Percentiles rank a stretch among this genome's conserved stretches.
Evolutionary conservation across 2,113 vertebrate genomes (phyloP).

Genomic region (Paradoxurus hermaphroditus): DNA sequence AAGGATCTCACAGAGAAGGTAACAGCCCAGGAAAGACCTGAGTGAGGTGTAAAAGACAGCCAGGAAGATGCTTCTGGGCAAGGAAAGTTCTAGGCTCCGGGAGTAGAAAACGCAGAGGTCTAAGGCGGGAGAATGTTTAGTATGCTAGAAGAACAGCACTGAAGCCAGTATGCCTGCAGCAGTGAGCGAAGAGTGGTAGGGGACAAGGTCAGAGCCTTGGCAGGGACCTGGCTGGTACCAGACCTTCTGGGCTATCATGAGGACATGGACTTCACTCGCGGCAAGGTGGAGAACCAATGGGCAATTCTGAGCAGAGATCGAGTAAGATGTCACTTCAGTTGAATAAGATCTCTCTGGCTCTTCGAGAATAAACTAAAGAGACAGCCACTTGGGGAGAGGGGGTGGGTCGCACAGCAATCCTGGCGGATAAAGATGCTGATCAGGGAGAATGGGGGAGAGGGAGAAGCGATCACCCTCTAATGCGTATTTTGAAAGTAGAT

Average conservation of each 20-base stretch:
- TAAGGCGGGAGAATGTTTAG: background rate
- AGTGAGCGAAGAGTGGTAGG: background rate
- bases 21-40: background rate
- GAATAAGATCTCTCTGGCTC: background rate
- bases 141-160: background rate
- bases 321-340: background rate
- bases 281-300: background rate
- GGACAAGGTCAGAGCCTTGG: background rate
- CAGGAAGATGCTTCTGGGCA: background rate
- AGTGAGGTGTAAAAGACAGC: background rate
- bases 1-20: background rate
- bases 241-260: background rate
- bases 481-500: background rate
- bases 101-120: background rate
- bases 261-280: background rate
- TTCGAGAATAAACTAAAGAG: background rate
- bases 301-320: background rate
- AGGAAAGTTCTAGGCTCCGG: background rate
- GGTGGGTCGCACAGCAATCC: background rate
- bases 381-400: too few relatives aligned
- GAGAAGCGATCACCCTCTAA: background rate
- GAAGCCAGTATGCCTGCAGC: background rate
- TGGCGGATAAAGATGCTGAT: background rate
- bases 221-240: too few relatives aligned
- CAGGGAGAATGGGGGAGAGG: fast-evolving